These are phyloP conservation scores for Axinella damicornis DNA, from an alignment of 37 sponge, comb jelly and placozoan genomes.

Conservation along the genomic window DNA sequence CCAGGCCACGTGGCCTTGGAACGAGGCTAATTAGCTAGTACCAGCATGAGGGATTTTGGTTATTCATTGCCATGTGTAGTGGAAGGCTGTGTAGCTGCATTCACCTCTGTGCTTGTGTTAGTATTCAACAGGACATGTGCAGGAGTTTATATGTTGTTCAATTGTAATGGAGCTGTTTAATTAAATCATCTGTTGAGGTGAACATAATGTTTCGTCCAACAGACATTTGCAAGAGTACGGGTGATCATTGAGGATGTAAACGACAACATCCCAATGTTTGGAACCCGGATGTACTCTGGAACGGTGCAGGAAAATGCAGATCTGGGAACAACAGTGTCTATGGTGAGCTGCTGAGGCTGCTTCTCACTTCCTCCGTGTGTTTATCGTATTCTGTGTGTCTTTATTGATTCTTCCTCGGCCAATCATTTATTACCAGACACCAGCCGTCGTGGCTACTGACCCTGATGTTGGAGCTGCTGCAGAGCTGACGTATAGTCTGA, in stretches of 20 bases:
- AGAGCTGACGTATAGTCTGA: conserved; percentile 17
- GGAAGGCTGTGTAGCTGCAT: too few species aligned
- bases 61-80: too few species aligned
- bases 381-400: background rate
- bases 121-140: background rate
- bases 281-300: background rate
- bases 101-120: too few species aligned
- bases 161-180: background rate
- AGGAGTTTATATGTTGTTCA: background rate
- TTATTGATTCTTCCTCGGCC: background rate
- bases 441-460: conserved; percentile 33
- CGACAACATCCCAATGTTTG: conserved; percentile 76
- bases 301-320: conserved; percentile 44
- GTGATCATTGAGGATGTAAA: conserved; percentile 71
- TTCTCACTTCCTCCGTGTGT: too few species aligned
- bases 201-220: background rate
- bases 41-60: too few species aligned
- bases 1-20: too few species aligned
- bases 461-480: conserved; percentile 45
- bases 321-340: conserved; percentile 22
- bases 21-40: too few species aligned
- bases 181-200: too few species aligned
- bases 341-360: background rate
- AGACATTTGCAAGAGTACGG: conserved; percentile 41
- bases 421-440: conserved; percentile 1